Evolutionary conservation across 2,113 vertebrate genomes (phyloP).

Genomic region (Synodontis membranacea): DNA sequence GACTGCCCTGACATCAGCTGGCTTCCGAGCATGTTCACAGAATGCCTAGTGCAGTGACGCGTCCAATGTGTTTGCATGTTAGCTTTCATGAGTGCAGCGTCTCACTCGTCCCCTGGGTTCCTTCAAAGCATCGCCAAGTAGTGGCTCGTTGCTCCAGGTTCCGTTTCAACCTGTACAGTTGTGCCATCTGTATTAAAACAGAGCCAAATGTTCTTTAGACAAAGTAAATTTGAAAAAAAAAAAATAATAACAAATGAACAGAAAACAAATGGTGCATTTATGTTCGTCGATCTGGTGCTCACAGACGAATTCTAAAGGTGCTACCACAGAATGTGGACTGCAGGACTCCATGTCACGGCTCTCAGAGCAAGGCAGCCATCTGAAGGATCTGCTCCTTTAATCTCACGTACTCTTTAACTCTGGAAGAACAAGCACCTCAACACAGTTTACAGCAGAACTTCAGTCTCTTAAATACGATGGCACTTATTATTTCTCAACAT

Average conservation of each 20-base stretch:
- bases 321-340: conserved; percentile 70
- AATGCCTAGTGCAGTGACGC: conserved; percentile 65
- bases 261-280: conserved; percentile 65
- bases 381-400: conserved; percentile 61
- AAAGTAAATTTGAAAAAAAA: conserved; percentile 35
- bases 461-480: conserved; percentile 67
- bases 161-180: conserved; percentile 61
- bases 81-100: conserved; percentile 55
- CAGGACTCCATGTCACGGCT: conserved; percentile 61
- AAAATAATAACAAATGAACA: conserved; percentile 39
- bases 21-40: conserved; percentile 68
- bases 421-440: conserved; percentile 71
- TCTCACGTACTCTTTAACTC: conserved; percentile 61
- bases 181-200: conserved; percentile 60
- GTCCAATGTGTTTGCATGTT: conserved; percentile 69
- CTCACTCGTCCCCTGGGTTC: conserved; percentile 58
- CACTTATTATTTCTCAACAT: conserved; percentile 66
- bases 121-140: conserved; percentile 63
- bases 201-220: conserved; percentile 57
- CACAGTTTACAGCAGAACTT: conserved; percentile 75
- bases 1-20: conserved; percentile 57
- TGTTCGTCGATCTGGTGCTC: conserved; percentile 75
- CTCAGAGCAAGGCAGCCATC: conserved; percentile 64
- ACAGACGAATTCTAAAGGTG: conserved; percentile 72
- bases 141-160: conserved; percentile 63